Evolutionary conservation across 2,888 invertebrate species (phyloP), one percentile per base, ranked within the genome.

Genomic region (Furcula furcula): DNA sequence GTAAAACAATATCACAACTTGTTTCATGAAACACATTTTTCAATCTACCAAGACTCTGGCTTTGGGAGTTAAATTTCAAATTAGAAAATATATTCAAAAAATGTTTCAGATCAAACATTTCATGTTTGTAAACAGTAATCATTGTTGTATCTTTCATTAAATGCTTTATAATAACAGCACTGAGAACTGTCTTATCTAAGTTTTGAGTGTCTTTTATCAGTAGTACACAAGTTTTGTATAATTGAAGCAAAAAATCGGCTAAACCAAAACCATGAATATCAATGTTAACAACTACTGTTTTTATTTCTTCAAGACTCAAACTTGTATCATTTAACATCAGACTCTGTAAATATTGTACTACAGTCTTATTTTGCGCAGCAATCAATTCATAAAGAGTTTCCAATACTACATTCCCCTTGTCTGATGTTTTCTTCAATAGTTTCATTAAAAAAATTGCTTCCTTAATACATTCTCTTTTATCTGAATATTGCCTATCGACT

Each of bases 11-110:
- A 56, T 80, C 73, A 66, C 79, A 72, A 13, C 71, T 63, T 47
- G 76, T 76, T 47, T 85, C 82, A 58, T 76, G 78, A 40, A 79
- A 76, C 7, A 64, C 34, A 55, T 81, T 86, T 36, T 69, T 73
- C 13, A 70, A 47, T 59, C 71, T 76, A 9, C 87, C 83, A 49
- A 58, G 58, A 49, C 73, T 76, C 51, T 75, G 70, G 23, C 50
- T 65, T 28, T 42, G 38, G 5, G 23, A 31, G n/a, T 63, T 47
- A 32, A 64, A 57, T 40, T 67, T 31, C 25, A 63, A 39, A n/a
- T 52, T 55, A 9, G 45, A 54, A 5, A 71, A 36, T 9, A 75
- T 37, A 12, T 56, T 23, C 29, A 80, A 20, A 23, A 75, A 52
- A 10, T 36, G 50, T 35, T 62, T 55, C 7, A 78, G 35, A 40